Evolutionary conservation across 1,140 invertebrate species (phyloP), one percentile per base, ranked within the genome.

Genomic region (Drosophila ananassae): DNA sequence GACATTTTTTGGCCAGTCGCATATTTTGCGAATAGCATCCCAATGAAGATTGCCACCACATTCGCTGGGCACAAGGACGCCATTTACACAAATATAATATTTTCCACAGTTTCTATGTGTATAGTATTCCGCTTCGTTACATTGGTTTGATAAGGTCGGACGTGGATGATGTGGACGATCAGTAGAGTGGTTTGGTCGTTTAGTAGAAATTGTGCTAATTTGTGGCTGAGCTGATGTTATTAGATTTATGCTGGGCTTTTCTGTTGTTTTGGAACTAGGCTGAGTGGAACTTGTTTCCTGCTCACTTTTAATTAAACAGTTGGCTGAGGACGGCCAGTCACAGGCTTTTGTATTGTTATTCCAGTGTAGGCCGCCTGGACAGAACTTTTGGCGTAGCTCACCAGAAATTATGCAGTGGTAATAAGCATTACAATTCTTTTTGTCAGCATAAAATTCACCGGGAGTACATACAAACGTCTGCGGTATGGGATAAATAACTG

Each of bases 301-400:
- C 9, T 67, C 34, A 2, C 6, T 44, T 6, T 58, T 67, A 0
- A 63, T 54, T 2, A 66, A 92, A 82, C 96, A 97, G 77, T 95
- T 95, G 1, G 95, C 96, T 10, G 93, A 92, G 13, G 92, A 92
- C 2, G 96, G 96, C 96, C 96, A 97, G 82, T 98, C 96, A 73
- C 96, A 97, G 24, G 77, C 68, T 46, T 91, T 91, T 1, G 66
- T 68, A 5, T 79, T 53, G 46, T 67, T 79, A 76, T 97, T 96
- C 96, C 96, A 98, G 79, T 97, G 96, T n/a, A 97, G 90, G 32
- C 96, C 96, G 1, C 95, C 94, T 0, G 96, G 95, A 87, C 97
- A 97, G 46, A 73, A 89, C 24, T 94, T 93, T 73, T 96, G 94
- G 28, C 94, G 94, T 44, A 93, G 93, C 55, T 95, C 93, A 55